A percentile compares a stretch with the other conserved stretches of the same genome.
These are phyloP conservation scores for Vireo griseus DNA, from an alignment of 2,797 vertebrate species.

Conservation along the genomic window DNA sequence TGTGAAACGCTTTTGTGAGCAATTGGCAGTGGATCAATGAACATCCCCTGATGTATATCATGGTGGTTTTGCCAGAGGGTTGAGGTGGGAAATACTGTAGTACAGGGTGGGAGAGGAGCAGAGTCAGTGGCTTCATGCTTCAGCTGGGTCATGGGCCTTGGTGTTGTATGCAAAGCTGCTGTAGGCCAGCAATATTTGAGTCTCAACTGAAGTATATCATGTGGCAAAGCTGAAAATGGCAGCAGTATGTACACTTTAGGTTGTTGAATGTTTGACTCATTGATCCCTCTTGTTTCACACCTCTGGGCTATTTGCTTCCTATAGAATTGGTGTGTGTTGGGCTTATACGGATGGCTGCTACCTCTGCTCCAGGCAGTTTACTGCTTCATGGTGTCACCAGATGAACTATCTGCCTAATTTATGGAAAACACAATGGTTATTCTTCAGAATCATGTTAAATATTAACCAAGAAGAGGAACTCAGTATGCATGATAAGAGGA, in stretches of 20 bases:
- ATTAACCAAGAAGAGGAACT: not conserved
- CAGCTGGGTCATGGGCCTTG: not conserved
- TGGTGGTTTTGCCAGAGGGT: not conserved
- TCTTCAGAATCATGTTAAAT: not conserved
- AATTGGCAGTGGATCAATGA: not conserved
- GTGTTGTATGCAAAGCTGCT: not conserved
- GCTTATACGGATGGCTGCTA: not conserved
- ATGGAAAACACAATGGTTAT: not conserved
- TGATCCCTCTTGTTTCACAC: not conserved
- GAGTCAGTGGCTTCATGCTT: fast-evolving
- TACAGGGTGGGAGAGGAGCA: not conserved
- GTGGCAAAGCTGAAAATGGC: not conserved
- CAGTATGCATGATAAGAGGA: fast-evolving
- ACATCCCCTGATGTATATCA: not conserved
- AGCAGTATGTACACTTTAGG: not conserved
- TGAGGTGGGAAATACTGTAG: not conserved
- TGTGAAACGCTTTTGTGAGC: not conserved
- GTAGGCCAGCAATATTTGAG: not conserved
- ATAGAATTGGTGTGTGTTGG: fast-evolving
- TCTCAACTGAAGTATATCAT: not conserved
- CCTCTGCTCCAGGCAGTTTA: not conserved
- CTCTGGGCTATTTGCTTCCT: not conserved
- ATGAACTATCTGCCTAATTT: not conserved
- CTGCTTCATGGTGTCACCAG: not conserved
- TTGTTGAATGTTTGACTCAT: not conserved